These are phyloP conservation scores for Rhineura floridana DNA, from an alignment of 2,113 vertebrate genomes.

Conservation along the genomic window DNA sequence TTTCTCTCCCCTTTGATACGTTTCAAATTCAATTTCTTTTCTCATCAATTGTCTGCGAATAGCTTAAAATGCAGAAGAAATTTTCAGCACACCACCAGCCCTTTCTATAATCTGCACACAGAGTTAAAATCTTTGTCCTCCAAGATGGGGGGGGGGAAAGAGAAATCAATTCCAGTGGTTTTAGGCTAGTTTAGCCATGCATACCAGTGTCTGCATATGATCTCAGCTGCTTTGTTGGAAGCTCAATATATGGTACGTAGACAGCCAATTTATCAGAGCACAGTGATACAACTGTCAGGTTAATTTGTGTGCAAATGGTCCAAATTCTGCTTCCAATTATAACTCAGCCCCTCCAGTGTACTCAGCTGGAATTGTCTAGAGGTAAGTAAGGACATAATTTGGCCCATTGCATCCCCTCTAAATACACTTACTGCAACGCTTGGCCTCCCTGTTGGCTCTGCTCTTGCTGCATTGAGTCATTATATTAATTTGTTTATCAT, in stretches of 20 bases:
- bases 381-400: conserved; percentile 2
- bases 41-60: no score
- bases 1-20: no score
- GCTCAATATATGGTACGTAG: not conserved
- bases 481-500: conserved; percentile 39
- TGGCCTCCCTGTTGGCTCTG: not conserved
- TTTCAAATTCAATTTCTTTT: no score
- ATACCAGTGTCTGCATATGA: conserved; percentile 1
- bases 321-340: conserved; percentile 19
- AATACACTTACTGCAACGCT: conserved; percentile 6
- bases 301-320: conserved; percentile 24
- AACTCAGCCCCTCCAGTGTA: not conserved
- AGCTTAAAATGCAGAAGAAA: not conserved
- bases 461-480: conserved; percentile 16
- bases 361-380: not conserved
- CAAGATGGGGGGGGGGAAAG: not conserved
- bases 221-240: conserved; percentile 19
- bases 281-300: not conserved
- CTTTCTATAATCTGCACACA: not conserved
- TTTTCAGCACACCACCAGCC: not conserved
- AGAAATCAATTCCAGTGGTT: not conserved
- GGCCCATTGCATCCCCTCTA: not conserved
- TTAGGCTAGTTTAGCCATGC: conserved; percentile 7
- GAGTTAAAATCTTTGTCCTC: not conserved
- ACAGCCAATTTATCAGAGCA: not conserved